phyloP scores from a whole-genome alignment of 2,113 vertebrate species.

The Pollachius pollachius region DNA sequence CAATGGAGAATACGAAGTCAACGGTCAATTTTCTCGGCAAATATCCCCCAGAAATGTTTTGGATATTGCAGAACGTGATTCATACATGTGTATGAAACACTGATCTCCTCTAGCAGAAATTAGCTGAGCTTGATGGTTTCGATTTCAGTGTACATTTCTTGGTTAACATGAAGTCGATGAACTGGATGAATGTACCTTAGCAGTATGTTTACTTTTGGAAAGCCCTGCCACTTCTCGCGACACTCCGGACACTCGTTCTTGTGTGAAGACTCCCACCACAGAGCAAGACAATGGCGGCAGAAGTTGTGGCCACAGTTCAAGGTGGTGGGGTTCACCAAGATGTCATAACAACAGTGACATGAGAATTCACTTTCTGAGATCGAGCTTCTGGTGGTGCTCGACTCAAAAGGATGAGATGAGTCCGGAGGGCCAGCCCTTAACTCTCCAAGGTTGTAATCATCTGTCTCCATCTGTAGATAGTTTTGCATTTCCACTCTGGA shows the following conservation, averaged over 20 bases:
- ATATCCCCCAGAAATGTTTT: no score
- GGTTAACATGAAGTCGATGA: no score
- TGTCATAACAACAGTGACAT: conserved; percentile 93
- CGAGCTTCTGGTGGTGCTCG: conserved; percentile 11
- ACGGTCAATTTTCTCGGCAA: no score
- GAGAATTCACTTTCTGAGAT: conserved; percentile 85
- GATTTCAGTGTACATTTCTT: no score
- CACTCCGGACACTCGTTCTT: conserved; percentile 94
- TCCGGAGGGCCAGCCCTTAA: conserved; percentile 5
- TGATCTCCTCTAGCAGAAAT: no score
- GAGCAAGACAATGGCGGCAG: conserved; percentile 90
- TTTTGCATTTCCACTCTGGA: conserved; percentile 25
- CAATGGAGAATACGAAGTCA: no score
- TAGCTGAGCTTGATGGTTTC: no score
- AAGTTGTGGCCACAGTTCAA: conserved; percentile 95
- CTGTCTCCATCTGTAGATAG: conserved; percentile 44
- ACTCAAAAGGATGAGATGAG: conserved; percentile 3
- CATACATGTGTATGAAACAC: no score
- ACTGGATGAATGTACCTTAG: conserved; percentile 76
- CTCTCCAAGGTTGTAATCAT: conserved; percentile 7
- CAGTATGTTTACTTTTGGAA: conserved; percentile 93
- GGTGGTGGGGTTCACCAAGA: conserved; percentile 90
- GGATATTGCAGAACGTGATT: no score
- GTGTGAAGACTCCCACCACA: conserved; percentile 90
- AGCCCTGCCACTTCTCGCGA: conserved; percentile 92